A percentile compares a stretch with the other conserved stretches of the same genome.
Conservation (phyloP, 2,797 vertebrate genomes). For the Pseudotriccus pelzelni region DNA sequence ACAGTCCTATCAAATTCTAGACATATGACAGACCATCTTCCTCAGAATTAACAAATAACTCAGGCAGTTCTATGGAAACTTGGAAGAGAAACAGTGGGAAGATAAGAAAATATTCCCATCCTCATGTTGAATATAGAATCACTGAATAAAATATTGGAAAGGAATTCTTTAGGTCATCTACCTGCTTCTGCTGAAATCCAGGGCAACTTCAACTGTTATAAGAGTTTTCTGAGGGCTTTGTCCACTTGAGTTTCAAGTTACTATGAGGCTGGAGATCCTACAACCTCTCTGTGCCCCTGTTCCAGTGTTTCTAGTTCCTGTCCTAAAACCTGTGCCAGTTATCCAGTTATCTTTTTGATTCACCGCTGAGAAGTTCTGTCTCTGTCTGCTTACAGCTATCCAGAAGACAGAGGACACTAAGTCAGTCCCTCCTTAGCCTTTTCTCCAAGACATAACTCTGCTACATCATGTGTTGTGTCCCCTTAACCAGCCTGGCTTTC, state of each 20-base stretch:
- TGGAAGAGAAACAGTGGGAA: background rate
- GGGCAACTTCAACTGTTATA: background rate
- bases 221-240: background rate
- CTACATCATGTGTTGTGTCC: rapidly evolving
- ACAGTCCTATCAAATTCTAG: background rate
- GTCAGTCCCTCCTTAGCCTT: background rate
- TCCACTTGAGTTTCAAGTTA: background rate
- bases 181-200: background rate
- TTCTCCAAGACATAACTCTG: background rate
- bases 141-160: background rate
- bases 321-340: background rate
- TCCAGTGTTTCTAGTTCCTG: background rate
- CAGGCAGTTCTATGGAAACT: background rate
- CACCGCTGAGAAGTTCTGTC: background rate
- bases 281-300: background rate
- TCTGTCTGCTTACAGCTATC: background rate
- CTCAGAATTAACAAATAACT: background rate
- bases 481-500: background rate
- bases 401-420: background rate
- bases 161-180: background rate
- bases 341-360: background rate
- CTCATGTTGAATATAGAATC: background rate
- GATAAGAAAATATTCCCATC: background rate
- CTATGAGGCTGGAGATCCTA: background rate
- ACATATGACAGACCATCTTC: background rate